Evolutionary conservation across 2,797 vertebrate genomes (phyloP).

Genomic region (Sparidentex hasta): DNA sequence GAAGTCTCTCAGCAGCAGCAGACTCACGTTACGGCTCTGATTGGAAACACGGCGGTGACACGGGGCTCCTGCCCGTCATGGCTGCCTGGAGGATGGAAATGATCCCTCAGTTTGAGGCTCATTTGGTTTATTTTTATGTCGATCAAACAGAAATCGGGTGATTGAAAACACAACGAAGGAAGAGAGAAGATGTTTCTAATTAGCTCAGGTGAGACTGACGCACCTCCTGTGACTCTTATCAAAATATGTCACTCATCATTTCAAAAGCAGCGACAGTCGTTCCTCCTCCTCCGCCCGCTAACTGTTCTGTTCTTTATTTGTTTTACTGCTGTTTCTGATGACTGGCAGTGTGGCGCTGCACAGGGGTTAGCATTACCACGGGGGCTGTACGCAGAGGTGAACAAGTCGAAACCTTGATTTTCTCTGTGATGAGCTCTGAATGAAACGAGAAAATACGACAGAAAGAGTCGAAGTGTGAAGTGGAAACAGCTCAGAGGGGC

Average conservation of each 20-base stretch:
- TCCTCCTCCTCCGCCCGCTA: not conserved
- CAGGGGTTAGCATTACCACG: not conserved
- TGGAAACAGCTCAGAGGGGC: not conserved
- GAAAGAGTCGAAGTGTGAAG: not conserved
- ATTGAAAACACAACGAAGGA: slow-evolving; percentile 27
- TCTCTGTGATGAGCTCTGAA: slow-evolving; percentile 14
- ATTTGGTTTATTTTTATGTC: slow-evolving; percentile 30
- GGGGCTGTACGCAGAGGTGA: not conserved
- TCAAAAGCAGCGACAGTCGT: not conserved
- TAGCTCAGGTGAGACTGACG: slow-evolving; percentile 20
- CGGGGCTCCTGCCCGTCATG: slow-evolving; percentile 13
- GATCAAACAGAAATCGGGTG: slow-evolving; percentile 30
- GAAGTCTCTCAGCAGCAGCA: slow-evolving; percentile 64
- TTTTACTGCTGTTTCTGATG: not conserved
- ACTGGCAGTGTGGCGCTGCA: slow-evolving; percentile 1
- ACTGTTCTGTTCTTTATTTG: not conserved
- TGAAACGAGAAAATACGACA: slow-evolving; percentile 2
- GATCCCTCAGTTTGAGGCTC: slow-evolving; percentile 54
- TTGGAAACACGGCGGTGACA: slow-evolving; percentile 58
- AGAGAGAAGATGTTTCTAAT: slow-evolving; percentile 14
- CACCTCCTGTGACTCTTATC: slow-evolving; percentile 13
- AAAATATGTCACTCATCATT: slow-evolving; percentile 32
- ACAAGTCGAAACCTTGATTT: slow-evolving; percentile 2
- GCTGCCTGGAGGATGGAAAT: slow-evolving; percentile 66
- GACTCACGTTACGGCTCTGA: slow-evolving; percentile 56